Percentiles rank a stretch among this genome's conserved stretches.
Evolutionary conservation across 2,888 invertebrate species (phyloP).

Genomic region (Pandemis heparana): DNA sequence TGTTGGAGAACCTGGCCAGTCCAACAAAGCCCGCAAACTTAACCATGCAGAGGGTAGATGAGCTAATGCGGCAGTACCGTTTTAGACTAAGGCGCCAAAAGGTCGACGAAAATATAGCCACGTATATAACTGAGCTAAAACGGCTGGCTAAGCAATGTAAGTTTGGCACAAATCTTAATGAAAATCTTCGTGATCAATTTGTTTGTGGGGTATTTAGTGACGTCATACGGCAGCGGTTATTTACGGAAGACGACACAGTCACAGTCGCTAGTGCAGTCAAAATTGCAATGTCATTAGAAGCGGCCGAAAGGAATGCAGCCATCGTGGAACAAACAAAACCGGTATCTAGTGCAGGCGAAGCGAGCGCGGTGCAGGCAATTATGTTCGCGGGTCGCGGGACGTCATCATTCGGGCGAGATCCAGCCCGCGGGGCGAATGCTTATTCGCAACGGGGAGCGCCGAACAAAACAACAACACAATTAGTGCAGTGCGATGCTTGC

Average conservation of each 20-base stretch:
- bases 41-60: not conserved
- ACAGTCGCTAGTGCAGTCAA: slow-evolving; percentile 5
- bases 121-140: not conserved
- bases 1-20: slow-evolving; percentile 1
- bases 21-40: not conserved
- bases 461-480: no score
- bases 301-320: slow-evolving; percentile 15
- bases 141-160: not conserved
- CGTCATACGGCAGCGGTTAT: slow-evolving; percentile 7
- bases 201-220: slow-evolving; percentile 1
- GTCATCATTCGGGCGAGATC: no score
- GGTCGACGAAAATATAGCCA: not conserved
- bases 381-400: no score
- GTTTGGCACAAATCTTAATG: not conserved
- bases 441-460: no score
- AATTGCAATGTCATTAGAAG: slow-evolving; percentile 16
- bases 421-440: no score
- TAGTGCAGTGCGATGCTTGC: slow-evolving; percentile 7
- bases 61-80: not conserved
- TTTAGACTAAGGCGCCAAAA: slow-evolving; percentile 10
- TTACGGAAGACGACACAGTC: not conserved
- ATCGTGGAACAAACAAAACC: slow-evolving; percentile 1
- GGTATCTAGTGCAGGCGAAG: not conserved
- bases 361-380: not conserved
- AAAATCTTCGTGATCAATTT: slow-evolving; percentile 1